Percentiles rank a stretch among this genome's conserved stretches.
These are phyloP conservation scores for Carapus acus DNA, from an alignment of 2,797 vertebrate species.

Conservation along the genomic window DNA sequence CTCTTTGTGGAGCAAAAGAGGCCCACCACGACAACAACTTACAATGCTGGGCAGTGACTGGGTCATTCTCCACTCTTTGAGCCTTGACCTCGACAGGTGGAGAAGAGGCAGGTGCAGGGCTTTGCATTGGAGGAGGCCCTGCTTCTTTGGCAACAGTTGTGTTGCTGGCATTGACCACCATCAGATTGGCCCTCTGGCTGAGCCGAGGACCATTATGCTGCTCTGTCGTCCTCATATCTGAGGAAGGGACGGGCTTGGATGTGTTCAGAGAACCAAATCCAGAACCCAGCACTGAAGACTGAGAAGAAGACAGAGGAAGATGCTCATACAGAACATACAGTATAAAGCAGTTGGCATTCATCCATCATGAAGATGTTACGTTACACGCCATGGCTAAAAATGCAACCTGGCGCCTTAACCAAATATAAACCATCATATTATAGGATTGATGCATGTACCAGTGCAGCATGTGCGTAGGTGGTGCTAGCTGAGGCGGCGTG, in stretches of 20 bases:
- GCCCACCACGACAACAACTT: constrained; percentile 35
- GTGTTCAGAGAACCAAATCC: constrained; percentile 82
- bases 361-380: too few species aligned
- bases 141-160: constrained; percentile 60
- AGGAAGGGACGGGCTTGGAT: constrained; percentile 70
- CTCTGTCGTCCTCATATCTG: constrained; percentile 80
- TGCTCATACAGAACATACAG: too few species aligned
- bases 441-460: constrained; percentile 64
- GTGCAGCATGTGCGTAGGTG: constrained; percentile 71
- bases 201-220: constrained; percentile 78
- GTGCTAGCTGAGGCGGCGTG: constrained; percentile 71
- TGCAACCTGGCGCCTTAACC: too few species aligned
- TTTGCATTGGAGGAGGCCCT: constrained; percentile 47
- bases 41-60: constrained; percentile 56
- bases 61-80: constrained; percentile 68
- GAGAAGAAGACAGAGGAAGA: constrained; percentile 18
- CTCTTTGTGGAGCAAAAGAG: too few species aligned
- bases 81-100: constrained; percentile 78
- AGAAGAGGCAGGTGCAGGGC: constrained; percentile 48
- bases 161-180: constrained; percentile 50
- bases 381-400: too few species aligned
- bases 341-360: too few species aligned
- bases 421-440: too few species aligned
- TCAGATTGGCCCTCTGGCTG: constrained; percentile 72
- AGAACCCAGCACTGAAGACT: constrained; percentile 83